A percentile compares a stretch with the other conserved stretches of the same genome.
phyloP scores from a whole-genome alignment of 2,797 vertebrate species.

The Anisognathus igniventris region DNA sequence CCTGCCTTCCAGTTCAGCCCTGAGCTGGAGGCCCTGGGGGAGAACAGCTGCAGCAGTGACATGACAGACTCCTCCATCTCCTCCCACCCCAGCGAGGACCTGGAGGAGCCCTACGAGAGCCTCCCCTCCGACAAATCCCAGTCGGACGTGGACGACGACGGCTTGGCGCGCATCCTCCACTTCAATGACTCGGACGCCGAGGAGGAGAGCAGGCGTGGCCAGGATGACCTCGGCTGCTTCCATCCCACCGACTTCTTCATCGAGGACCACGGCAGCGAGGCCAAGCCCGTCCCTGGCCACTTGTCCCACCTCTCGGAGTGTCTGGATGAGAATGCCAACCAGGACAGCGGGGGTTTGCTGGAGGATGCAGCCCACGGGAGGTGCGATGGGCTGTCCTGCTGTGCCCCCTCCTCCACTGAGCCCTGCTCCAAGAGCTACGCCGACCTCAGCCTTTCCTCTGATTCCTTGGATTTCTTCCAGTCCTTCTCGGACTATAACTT shows the following conservation, averaged over 20 bases:
- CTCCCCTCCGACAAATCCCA: constrained; percentile 69
- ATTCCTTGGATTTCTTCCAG: constrained; percentile 92
- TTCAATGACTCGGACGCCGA: constrained; percentile 83
- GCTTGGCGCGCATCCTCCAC: constrained; percentile 86
- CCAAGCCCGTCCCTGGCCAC: constrained; percentile 50
- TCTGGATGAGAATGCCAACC: constrained; percentile 94
- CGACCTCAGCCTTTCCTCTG: constrained; percentile 92
- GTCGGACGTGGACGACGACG: constrained; percentile 82
- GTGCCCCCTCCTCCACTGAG: constrained; percentile 69
- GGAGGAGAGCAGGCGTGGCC: constrained; percentile 65
- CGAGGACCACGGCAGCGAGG: constrained; percentile 26
- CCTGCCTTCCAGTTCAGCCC: constrained; percentile 81
- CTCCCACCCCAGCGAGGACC: constrained; percentile 83
- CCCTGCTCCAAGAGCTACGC: constrained; percentile 84
- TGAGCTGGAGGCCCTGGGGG: constrained; percentile 75
- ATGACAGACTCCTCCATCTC: constrained; percentile 89
- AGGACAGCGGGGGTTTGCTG: constrained; percentile 82
- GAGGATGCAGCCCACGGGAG: constrained; percentile 46
- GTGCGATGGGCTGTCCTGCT: constrained; percentile 69
- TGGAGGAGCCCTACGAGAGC: constrained; percentile 63
- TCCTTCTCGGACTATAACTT: constrained; percentile 90
- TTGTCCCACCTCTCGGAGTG: constrained; percentile 79
- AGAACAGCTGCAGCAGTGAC: constrained; percentile 93
- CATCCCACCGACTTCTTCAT: constrained; percentile 82
- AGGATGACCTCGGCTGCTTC: constrained; percentile 82